A percentile compares a stretch with the other conserved stretches of the same genome.
Evolutionary conservation across 2,888 invertebrate genomes (phyloP).

Genomic region (Pyrgus malvae): DNA sequence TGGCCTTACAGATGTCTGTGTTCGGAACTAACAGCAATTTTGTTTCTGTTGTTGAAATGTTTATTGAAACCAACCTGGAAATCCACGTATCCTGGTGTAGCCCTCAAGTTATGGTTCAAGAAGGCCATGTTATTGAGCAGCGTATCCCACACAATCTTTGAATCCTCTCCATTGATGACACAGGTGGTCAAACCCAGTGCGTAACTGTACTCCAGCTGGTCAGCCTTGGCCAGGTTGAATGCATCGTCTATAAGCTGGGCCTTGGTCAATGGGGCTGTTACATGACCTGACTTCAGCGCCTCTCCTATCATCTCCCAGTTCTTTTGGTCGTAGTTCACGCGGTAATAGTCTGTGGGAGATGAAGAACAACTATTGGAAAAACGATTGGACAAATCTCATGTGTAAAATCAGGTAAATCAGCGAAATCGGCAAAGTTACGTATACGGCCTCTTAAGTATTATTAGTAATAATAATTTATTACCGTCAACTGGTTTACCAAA

Average conservation of each 20-base stretch:
- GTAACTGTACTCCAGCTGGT: constrained; percentile 79
- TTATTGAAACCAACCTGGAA: too few species aligned
- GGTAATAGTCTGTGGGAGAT: constrained; percentile 69
- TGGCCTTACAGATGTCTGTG: too few species aligned
- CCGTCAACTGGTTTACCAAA: too few species aligned
- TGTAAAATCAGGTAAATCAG: too few species aligned
- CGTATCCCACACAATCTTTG: constrained; percentile 86
- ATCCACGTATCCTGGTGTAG: constrained; percentile 74
- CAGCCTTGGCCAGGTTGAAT: constrained; percentile 83
- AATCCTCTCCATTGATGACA: constrained; percentile 80
- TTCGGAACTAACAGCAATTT: too few species aligned
- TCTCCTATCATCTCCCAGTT: constrained; percentile 80
- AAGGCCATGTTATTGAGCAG: constrained; percentile 81
- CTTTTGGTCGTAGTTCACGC: constrained; percentile 82
- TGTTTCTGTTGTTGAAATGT: too few species aligned
- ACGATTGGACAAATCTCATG: too few species aligned
- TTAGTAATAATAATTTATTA: too few species aligned
- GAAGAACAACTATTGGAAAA: background rate
- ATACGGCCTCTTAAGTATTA: too few species aligned
- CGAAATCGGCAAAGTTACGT: too few species aligned
- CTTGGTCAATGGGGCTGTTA: constrained; percentile 82
- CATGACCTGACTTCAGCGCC: constrained; percentile 72
- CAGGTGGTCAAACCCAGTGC: constrained; percentile 85
- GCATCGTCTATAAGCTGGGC: constrained; percentile 89
- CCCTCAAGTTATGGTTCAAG: constrained; percentile 68